Base-by-base conservation (phyloP, 2,113 vertebrate species). In the Sporophila hypoxantha region DNA sequence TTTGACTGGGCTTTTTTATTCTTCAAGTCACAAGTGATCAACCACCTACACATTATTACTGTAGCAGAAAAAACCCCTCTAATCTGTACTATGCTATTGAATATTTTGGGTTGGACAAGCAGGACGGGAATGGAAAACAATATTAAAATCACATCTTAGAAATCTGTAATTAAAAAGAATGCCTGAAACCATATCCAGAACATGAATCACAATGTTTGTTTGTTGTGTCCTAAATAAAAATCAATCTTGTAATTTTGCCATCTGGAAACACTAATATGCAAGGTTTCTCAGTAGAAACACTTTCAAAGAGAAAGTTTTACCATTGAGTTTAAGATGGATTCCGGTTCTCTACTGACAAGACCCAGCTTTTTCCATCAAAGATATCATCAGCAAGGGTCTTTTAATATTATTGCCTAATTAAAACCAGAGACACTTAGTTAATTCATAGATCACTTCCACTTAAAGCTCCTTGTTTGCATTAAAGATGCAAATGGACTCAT, bases 1-100 rank as follows among this genome's bases (percentile, higher is more conserved):
- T 88, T 78, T 82, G 23, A 57, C 34, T 55, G 9, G 14, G 36
- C 12, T 69, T 44, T 73, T 67, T 36, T 75, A 14, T n/a, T 79
- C 47, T 59, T 57, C 53, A 74, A 6, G 30, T 76, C 47, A 70
- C 2, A 5, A 74, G 47, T 21, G 10, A 75, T 34, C 36, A 78
- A 64, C 47, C 32, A 60, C 6, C 65, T 89, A 55, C 18, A 75
- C 18, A 78, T 10, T 13, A 67, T 37, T 44, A 74, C 26, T 22
- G 13, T 0, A 64, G 22, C 10, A 71, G 14, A 14, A 66, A 59
- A 60, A 41, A 29, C 0, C 0, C 0, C 23, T 41, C 11, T 27
- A 61, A 29, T 42, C 23, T 36, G 52, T 50, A 67, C 17, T 70
- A 26, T 5, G 5, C 13, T 64, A 36, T 12, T 46, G 14, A 39